Conservation (phyloP, 2,113 vertebrate genomes). For the Scortum barcoo region DNA sequence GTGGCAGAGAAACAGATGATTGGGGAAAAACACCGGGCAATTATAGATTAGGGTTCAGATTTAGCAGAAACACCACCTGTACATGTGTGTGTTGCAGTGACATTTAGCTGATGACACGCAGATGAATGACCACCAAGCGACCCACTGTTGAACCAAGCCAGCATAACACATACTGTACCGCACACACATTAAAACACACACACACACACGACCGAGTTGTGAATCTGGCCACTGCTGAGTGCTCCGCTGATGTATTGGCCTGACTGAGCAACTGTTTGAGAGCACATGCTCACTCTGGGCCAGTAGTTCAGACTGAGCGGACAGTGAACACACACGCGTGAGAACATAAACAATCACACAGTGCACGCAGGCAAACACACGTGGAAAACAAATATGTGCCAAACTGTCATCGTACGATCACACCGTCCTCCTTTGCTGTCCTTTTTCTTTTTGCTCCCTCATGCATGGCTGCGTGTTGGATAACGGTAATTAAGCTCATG, state of each 20-base stretch:
- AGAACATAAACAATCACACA: slow-evolving; percentile 29
- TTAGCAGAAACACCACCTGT: neutral
- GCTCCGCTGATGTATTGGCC: slow-evolving; percentile 27
- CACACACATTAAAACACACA: slow-evolving; percentile 17
- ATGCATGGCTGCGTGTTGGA: slow-evolving; percentile 15
- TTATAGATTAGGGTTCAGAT: slow-evolving; percentile 52
- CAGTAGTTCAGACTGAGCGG: slow-evolving; percentile 8
- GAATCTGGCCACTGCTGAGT: slow-evolving; percentile 33
- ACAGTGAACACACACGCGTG: slow-evolving; percentile 42
- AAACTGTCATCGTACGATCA: slow-evolving; percentile 8
- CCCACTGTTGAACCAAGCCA: slow-evolving; percentile 63
- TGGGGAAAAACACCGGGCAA: slow-evolving; percentile 41
- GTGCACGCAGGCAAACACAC: neutral
- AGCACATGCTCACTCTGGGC: neutral
- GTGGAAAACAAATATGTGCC: slow-evolving; percentile 12
- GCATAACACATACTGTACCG: slow-evolving; percentile 3
- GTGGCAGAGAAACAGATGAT: slow-evolving; percentile 22
- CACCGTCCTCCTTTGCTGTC: neutral
- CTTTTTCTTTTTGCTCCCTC: neutral
- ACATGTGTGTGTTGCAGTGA: slow-evolving; percentile 39
- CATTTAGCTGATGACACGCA: slow-evolving; percentile 75
- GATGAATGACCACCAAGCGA: slow-evolving; percentile 75
- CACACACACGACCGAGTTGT: slow-evolving; percentile 22
- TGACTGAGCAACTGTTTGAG: slow-evolving; percentile 14
- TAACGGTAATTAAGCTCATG: slow-evolving; percentile 39